Percentiles rank a stretch among this genome's conserved stretches.
Conservation (phyloP, 2,113 vertebrate species). For the Nothobranchius kuhntae region DNA sequence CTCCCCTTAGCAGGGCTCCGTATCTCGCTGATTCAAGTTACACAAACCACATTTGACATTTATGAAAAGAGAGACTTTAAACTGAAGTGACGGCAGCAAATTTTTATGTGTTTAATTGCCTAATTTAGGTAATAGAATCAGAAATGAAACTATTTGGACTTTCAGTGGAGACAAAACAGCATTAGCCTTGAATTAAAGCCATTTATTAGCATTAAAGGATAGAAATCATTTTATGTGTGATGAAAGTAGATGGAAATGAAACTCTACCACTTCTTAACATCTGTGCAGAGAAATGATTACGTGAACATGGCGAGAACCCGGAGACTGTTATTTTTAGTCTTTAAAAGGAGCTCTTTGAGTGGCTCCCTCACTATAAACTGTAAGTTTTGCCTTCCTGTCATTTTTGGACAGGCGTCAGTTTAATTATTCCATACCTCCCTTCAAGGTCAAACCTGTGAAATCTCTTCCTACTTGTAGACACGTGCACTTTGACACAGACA, state of each 20-base stretch:
- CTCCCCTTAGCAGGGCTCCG: conserved; percentile 36
- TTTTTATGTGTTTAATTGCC: neutral
- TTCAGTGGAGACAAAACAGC: neutral
- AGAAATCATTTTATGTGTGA: neutral
- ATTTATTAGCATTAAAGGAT: neutral
- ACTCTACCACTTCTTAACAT: conserved; percentile 7
- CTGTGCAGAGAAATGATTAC: neutral
- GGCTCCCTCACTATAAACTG: neutral
- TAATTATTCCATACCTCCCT: neutral
- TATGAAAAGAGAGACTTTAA: conserved; percentile 5
- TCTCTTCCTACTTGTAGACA: neutral
- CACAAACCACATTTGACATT: conserved; percentile 26
- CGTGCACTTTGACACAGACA: conserved; percentile 2
- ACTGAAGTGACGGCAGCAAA: neutral
- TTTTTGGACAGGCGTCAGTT: neutral
- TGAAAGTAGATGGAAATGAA: neutral
- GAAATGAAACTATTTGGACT: conserved; percentile 2
- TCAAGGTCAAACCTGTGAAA: neutral
- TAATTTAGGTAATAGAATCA: conserved; percentile 4
- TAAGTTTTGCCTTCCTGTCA: too few relatives aligned
- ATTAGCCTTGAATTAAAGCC: neutral
- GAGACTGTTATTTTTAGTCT: conserved; percentile 11
- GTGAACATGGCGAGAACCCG: neutral
- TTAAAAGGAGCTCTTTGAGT: neutral
- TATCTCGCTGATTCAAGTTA: conserved; percentile 49